Evolutionary conservation across 2,113 vertebrate species (phyloP).

Genomic region (human): DNA sequence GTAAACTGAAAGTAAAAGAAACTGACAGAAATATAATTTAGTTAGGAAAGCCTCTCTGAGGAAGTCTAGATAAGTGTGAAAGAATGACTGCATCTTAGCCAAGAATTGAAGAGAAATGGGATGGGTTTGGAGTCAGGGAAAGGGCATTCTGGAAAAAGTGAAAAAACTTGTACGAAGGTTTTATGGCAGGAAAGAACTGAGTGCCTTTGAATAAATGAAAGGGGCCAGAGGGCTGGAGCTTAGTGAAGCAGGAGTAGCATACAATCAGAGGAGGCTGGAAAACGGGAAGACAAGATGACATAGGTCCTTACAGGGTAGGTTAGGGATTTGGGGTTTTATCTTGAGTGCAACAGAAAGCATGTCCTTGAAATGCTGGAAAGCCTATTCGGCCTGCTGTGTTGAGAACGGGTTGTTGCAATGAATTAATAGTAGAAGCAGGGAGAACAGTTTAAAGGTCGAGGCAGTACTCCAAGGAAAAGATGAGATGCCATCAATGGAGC

Average conservation of each 20-base stretch:
- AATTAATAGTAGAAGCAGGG: neutral
- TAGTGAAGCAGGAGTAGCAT: accelerated
- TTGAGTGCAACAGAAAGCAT: neutral
- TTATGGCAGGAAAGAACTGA: neutral
- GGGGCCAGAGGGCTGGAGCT: neutral
- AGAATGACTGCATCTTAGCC: neutral
- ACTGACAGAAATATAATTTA: neutral
- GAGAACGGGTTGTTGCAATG: neutral
- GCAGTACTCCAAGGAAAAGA: neutral
- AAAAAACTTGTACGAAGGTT: neutral
- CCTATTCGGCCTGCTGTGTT: neutral
- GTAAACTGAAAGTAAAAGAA: neutral
- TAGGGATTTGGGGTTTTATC: neutral
- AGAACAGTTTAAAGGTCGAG: neutral
- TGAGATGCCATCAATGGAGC: neutral
- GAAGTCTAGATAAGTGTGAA: neutral
- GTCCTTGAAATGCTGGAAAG: neutral
- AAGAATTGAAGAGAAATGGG: neutral
- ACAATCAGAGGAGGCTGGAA: neutral
- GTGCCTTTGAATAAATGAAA: neutral
- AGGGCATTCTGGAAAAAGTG: neutral
- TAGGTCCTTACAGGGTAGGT: neutral
- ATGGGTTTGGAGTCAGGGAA: neutral
- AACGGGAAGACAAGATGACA: neutral
- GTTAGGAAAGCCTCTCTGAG: neutral